Evolutionary conservation across 2,888 invertebrate genomes (phyloP), one percentile per base, ranked within the genome.

Genomic region (Neoascia interrupta): DNA sequence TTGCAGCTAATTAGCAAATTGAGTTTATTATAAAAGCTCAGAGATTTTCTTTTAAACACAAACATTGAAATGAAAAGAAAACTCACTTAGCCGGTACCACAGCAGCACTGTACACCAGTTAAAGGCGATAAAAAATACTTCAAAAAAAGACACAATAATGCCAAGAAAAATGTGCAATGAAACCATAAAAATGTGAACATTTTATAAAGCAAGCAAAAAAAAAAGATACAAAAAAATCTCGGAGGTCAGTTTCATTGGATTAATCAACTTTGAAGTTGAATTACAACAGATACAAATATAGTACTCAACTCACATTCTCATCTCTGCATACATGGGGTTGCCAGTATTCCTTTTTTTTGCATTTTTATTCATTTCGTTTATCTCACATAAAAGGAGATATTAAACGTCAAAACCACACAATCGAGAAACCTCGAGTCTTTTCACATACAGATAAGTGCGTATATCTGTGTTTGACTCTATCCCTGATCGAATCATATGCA

Each of bases 211-310:
- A 39, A 8, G 8, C 31, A n/a, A 8, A 11, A 8, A 39, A 15
- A 8, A 39, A 34, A 36, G 19, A n/a, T n/a, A n/a, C n/a, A 34
- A 34, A 51, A 49, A 34, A 51, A 51, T 51, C 51, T 36, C 51
- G 23, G 51, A 51, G 51, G 51, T 51, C 51, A 51, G 51, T 51
- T 51, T 51, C 51, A 51, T 31, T 3, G 39, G 39, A 39, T 39
- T 39, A 39, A 16, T 39, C 39, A 39, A 39, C 39, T 39, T 39
- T 39, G 15, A n/a, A 39, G 18, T 15, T 39, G 31, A n/a, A n/a
- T n/a, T n/a, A n/a, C n/a, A n/a, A n/a, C n/a, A n/a, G n/a, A n/a
- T n/a, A n/a, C n/a, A n/a, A n/a, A n/a, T n/a, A n/a, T n/a, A n/a
- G n/a, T n/a, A n/a, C n/a, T n/a, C n/a, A n/a, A n/a, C n/a, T n/a